A percentile compares a stretch with the other conserved stretches of the same genome.
phyloP scores from a whole-genome alignment of 2,888 invertebrate species.

The Eupithecia centaureata region DNA sequence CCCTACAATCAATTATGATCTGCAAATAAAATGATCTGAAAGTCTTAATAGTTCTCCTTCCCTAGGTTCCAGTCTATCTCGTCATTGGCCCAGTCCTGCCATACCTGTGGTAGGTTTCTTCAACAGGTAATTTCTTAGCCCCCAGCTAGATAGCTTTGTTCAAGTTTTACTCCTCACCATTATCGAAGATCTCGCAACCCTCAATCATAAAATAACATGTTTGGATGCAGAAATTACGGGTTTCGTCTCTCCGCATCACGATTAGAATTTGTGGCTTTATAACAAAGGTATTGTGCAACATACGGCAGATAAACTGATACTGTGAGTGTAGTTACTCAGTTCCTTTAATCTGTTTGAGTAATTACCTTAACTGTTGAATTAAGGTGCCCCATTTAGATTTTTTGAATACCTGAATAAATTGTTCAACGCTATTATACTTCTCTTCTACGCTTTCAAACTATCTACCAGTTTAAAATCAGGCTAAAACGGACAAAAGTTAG shows the following conservation, averaged over 20 bases:
- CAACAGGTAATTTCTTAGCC: neutral
- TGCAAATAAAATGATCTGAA: neutral
- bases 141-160: neutral
- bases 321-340: neutral
- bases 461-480: too few species aligned
- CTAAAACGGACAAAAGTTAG: too few species aligned
- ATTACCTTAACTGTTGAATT: neutral
- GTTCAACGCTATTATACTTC: too few species aligned
- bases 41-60: too few species aligned
- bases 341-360: neutral
- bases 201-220: constrained; percentile 31
- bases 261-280: constrained; percentile 33
- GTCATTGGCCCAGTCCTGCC: too few species aligned
- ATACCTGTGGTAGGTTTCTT: neutral
- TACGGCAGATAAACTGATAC: neutral
- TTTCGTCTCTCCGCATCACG: constrained; percentile 25
- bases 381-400: too few species aligned
- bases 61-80: too few species aligned
- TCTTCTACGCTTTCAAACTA: too few species aligned
- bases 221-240: constrained; percentile 21
- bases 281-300: constrained; percentile 26
- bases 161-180: constrained; percentile 11
- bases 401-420: too few species aligned
- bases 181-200: constrained; percentile 24
- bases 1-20: too few species aligned